Conservation (phyloP, 1,140 invertebrate genomes). For the Pissodes strobi region DNA sequence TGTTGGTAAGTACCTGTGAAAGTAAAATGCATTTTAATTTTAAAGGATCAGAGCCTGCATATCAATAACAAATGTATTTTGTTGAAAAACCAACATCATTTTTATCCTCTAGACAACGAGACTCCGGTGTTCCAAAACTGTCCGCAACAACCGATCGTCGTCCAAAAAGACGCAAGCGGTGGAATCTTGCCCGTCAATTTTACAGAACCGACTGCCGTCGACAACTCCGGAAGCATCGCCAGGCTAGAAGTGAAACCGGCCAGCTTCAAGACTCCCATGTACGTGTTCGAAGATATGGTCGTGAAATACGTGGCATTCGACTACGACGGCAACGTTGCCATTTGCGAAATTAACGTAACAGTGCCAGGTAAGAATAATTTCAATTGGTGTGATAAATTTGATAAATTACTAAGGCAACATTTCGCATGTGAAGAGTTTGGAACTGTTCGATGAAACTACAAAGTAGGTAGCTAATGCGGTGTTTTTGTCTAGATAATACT, state of each 20-base stretch:
- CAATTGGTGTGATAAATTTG: too few relatives aligned
- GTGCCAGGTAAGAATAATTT: too few relatives aligned
- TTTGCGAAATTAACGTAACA: slow-evolving; percentile 94
- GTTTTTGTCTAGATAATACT: slow-evolving; percentile 92
- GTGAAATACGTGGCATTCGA: slow-evolving; percentile 96
- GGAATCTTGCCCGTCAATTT: slow-evolving; percentile 89
- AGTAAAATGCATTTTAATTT: too few relatives aligned
- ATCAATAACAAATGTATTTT: too few relatives aligned
- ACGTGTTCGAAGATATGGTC: slow-evolving; percentile 88
- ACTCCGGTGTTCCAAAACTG: slow-evolving; percentile 96
- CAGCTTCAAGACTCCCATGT: slow-evolving; percentile 86
- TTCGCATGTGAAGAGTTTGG: too few relatives aligned
- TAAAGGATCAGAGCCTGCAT: too few relatives aligned
- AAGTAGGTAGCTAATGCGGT: too few relatives aligned
- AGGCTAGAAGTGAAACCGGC: slow-evolving; percentile 88
- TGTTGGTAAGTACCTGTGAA: slow-evolving; percentile 77
- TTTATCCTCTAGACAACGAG: slow-evolving; percentile 92
- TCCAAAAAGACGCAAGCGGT: slow-evolving; percentile 84
- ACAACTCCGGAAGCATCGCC: slow-evolving; percentile 94
- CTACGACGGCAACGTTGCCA: slow-evolving; percentile 95
- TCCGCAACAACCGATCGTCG: slow-evolving; percentile 87
- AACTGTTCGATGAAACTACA: too few relatives aligned
- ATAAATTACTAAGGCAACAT: too few relatives aligned
- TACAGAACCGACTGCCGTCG: slow-evolving; percentile 87
- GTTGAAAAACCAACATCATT: too few relatives aligned